Base-by-base conservation (phyloP, 2,113 vertebrate species). In the Sinocyclocheilus maitianheensis region DNA sequence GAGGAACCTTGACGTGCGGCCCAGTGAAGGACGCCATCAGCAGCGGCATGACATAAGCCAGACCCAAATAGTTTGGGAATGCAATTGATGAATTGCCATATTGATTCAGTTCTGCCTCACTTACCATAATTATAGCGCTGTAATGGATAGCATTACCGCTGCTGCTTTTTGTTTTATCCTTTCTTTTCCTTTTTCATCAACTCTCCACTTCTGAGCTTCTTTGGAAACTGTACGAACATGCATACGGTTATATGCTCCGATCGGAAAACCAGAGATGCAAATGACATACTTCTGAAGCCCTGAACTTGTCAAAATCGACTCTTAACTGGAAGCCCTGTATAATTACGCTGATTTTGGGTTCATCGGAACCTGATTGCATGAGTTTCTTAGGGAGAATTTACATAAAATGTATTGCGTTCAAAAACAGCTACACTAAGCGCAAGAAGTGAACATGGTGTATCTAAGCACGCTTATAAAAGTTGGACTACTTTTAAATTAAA, bases 81-180 rank as follows among this genome's bases (percentile, higher is more conserved):
- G 94, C 95, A 94, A 91, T 95, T 97, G 96, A 98, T 99, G 96
- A 97, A 98, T 97, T 95, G 94, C 95, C 92, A 92, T 96, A 98
- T 98, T 94, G 97, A 98, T 98, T 95, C 91, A 58, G 95, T 95
- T 96, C 96, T 95, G 96, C 96, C 95, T 97, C 96, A 97, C 97
- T 98, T 97, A 97, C 95, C 95, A 97, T 98, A 98, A 99, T 98
- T 97, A 97, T 96, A 96, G 95, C 93, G 93, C 92, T 88, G 94
- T 96, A 97, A 97, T 97, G 95, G 96, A 97, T 96, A 95, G 95
- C 94, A 96, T 95, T 94, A 96, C 93, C 95, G 94, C 95, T 95
- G 96, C 86, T 40, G 77, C 82, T 84, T 80, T 81, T 77, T 77
- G 46, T 85, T 67, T 81, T 72, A 72, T 3, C 65, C 65, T 78